phyloP scores from a whole-genome alignment of 2,888 invertebrate species.

The Danaus chrysippus region DNA sequence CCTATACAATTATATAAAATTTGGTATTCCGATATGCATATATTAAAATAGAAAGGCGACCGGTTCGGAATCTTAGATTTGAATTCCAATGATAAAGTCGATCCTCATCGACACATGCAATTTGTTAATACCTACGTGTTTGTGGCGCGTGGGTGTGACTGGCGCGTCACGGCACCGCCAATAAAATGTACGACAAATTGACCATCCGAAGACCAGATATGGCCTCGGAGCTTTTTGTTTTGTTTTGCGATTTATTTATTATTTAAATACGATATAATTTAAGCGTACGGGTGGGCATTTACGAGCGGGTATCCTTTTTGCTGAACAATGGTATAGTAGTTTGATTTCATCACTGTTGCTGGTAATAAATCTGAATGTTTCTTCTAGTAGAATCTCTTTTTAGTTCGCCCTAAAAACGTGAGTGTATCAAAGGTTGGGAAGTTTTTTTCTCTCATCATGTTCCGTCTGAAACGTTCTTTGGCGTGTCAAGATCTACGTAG shows the following conservation, averaged over 20 bases:
- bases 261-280: slow-evolving; percentile 27
- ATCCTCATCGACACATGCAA: slow-evolving; percentile 27
- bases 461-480: not conserved
- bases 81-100: slow-evolving; percentile 14
- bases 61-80: slow-evolving; percentile 5
- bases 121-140: slow-evolving; percentile 26
- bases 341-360: not conserved
- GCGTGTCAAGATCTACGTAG: slow-evolving; percentile 3
- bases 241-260: slow-evolving; percentile 34
- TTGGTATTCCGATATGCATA: not conserved
- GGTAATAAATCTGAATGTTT: not conserved
- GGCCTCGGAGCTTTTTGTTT: slow-evolving; percentile 31
- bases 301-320: slow-evolving; percentile 6
- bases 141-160: slow-evolving; percentile 21
- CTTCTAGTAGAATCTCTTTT: not conserved
- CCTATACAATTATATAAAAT: not conserved
- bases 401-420: not conserved
- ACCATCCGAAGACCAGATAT: slow-evolving; percentile 32
- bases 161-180: slow-evolving; percentile 31
- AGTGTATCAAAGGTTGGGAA: slow-evolving; percentile 1
- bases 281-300: slow-evolving; percentile 21
- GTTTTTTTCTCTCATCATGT: not conserved
- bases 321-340: not conserved
- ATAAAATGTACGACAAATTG: slow-evolving; percentile 43
- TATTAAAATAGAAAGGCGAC: not conserved